Percentiles rank a stretch among this genome's conserved stretches.
phyloP scores from a whole-genome alignment of 1,140 invertebrate genomes.

The Pachyrhynchus sulphureomaculatus region DNA sequence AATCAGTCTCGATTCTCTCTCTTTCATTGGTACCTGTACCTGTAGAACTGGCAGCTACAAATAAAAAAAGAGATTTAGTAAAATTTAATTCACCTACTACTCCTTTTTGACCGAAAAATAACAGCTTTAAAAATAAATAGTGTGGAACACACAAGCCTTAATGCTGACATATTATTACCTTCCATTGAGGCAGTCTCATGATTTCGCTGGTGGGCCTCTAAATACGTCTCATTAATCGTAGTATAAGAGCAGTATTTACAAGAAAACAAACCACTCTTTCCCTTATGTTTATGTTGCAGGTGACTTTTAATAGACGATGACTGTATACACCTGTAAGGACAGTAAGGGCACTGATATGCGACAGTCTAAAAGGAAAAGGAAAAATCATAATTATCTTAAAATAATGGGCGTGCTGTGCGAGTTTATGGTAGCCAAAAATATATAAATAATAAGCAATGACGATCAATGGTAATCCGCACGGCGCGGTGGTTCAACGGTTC shows the following conservation, averaged over 20 bases:
- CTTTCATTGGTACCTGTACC: neutral
- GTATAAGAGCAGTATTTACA: constrained; percentile 62
- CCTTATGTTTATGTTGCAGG: constrained; percentile 64
- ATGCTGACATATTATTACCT: neutral
- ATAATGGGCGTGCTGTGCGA: too few relatives aligned
- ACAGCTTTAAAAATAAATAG: too few relatives aligned
- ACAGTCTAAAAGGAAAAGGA: constrained; percentile 36
- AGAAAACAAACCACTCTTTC: constrained; percentile 57
- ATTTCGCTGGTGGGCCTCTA: constrained; percentile 57
- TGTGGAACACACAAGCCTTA: neutral
- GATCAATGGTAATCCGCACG: too few relatives aligned
- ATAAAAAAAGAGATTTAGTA: too few relatives aligned
- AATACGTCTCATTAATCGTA: constrained; percentile 62
- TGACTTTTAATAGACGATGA: constrained; percentile 68
- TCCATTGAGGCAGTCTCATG: constrained; percentile 55
- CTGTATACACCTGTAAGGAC: constrained; percentile 69
- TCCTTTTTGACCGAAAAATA: too few relatives aligned
- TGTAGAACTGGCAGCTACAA: neutral
- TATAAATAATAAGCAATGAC: too few relatives aligned
- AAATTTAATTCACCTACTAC: too few relatives aligned
- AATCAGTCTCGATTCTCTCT: neutral
- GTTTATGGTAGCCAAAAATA: too few relatives aligned
- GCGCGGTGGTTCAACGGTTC: too few relatives aligned
- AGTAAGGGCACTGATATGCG: constrained; percentile 67
- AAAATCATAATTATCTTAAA: too few relatives aligned